phyloP scores from a whole-genome alignment of 2,888 invertebrate species.

The Rhingia rostrata region DNA sequence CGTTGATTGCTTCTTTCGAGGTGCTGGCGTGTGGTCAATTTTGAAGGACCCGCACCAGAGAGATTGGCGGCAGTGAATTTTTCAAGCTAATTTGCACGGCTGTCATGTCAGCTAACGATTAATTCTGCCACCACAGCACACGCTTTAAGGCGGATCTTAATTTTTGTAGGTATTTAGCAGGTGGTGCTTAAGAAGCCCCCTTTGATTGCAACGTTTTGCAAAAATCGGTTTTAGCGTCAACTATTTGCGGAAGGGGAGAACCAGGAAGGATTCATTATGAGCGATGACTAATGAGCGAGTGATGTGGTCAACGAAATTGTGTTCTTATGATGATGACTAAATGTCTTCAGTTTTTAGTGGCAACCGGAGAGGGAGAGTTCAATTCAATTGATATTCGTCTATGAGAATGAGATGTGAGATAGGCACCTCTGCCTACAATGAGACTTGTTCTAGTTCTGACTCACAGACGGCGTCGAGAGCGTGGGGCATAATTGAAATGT shows the following conservation, averaged over 20 bases:
- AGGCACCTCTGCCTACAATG: constrained; percentile 24
- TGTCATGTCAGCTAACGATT: constrained; percentile 32
- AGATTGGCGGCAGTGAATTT: not conserved
- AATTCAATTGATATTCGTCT: constrained; percentile 49
- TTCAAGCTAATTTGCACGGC: constrained; percentile 36
- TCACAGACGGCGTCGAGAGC: not conserved
- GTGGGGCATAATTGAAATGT: constrained; percentile 32
- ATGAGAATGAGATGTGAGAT: not conserved
- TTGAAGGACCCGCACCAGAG: not conserved
- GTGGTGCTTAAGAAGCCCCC: not conserved
- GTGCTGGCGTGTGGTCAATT: constrained; percentile 21
- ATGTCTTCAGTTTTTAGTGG: constrained; percentile 35
- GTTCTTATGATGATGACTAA: constrained; percentile 54
- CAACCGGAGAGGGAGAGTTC: constrained; percentile 37
- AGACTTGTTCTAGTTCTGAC: constrained; percentile 18
- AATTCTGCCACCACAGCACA: constrained; percentile 22
- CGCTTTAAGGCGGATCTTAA: not conserved
- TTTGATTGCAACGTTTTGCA: constrained; percentile 20
- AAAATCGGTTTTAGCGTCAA: constrained; percentile 18
- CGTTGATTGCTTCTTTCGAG: constrained; percentile 20
- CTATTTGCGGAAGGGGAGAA: constrained; percentile 15
- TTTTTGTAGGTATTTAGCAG: not conserved
- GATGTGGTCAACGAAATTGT: constrained; percentile 35
- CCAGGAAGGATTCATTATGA: constrained; percentile 14
- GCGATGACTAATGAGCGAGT: constrained; percentile 13